Evolutionary conservation across 2,797 vertebrate genomes (phyloP), one percentile per base, ranked within the genome.

Genomic region (Mustela erminea): DNA sequence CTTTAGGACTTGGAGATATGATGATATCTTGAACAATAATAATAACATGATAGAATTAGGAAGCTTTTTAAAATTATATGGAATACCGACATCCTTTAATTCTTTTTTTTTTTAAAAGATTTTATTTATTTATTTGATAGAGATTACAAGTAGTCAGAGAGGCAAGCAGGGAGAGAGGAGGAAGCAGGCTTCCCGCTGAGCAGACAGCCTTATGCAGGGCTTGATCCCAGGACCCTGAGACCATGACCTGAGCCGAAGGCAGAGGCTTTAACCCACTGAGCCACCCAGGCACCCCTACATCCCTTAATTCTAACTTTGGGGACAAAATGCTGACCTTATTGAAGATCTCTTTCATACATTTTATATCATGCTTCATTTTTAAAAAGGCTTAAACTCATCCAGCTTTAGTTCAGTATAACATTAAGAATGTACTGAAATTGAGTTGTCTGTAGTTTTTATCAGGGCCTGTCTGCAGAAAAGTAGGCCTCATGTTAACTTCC

Each of bases 331-430:
- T 94, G 35, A 58, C 72, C 46, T 64, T 72, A 74, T 29, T 64
- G 10, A 81, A 66, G 13, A 72, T 60, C 3, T 87, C 60, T 72
- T 15, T 72, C 12, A 4, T 60, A 77, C 12, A 32, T 75, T 96
- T 94, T 93, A 70, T 20, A 49, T 78, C 12, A 54, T 83, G 29
- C 38, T 94, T 92, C 14, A n/a, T 94, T 92, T 95, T 96, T 17
- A 81, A 86, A 62, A 91, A 87, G 11, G 3, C 56, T 88, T 62
- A 88, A 90, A 77, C 27, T 90, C 81, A 46, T 81, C 72, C 35
- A 78, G 5, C 49, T 35, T 68, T 49, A 82, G 29, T 96, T 88
- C 13, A 70, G 0, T 90, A 64, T 80, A 87, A 68, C 35, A 38
- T 70, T 86, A 87, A 93, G 29, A 41, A 78, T 92, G 3, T 52